These are phyloP conservation scores for Parazoanthus atlanticus DNA, from an alignment of 92 coral and sea anemone species.

Conservation along the genomic window DNA sequence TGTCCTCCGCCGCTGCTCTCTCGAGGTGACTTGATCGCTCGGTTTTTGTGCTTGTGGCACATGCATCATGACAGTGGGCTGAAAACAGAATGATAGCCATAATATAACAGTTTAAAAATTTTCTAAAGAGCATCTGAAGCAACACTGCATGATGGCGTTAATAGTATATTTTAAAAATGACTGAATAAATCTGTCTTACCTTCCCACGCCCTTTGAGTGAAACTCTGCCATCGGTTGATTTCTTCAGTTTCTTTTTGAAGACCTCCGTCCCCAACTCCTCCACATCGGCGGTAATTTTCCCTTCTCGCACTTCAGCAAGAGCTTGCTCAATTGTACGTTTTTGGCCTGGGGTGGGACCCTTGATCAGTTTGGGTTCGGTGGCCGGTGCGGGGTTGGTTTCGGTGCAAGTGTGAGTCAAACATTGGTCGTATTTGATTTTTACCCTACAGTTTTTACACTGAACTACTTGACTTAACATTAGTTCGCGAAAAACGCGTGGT, in stretches of 20 bases:
- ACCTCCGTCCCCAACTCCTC: constrained; percentile 30
- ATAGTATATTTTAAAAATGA: background rate
- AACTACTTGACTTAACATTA: constrained; percentile 23
- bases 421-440: constrained; percentile 21
- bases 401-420: constrained; percentile 26
- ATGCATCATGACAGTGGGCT: constrained; percentile 30
- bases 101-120: background rate
- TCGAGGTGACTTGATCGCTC: background rate
- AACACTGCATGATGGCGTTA: no score
- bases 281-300: constrained; percentile 19
- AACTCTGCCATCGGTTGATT: constrained; percentile 12
- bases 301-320: constrained; percentile 16
- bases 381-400: background rate
- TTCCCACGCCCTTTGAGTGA: constrained; percentile 31
- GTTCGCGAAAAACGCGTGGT: constrained; percentile 26
- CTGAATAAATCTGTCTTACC: constrained; percentile 7
- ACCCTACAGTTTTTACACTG: constrained; percentile 18
- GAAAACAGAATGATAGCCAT: background rate
- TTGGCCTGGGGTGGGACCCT: background rate
- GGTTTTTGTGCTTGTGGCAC: constrained; percentile 28
- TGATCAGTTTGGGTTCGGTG: background rate
- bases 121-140: background rate
- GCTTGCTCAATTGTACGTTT: constrained; percentile 35
- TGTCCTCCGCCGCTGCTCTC: constrained; percentile 2
- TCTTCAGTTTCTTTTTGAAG: constrained; percentile 24